Evolutionary conservation across 2,113 vertebrate genomes (phyloP), one percentile per base, ranked within the genome.

Genomic region (Choloepus hoffmanni): DNA sequence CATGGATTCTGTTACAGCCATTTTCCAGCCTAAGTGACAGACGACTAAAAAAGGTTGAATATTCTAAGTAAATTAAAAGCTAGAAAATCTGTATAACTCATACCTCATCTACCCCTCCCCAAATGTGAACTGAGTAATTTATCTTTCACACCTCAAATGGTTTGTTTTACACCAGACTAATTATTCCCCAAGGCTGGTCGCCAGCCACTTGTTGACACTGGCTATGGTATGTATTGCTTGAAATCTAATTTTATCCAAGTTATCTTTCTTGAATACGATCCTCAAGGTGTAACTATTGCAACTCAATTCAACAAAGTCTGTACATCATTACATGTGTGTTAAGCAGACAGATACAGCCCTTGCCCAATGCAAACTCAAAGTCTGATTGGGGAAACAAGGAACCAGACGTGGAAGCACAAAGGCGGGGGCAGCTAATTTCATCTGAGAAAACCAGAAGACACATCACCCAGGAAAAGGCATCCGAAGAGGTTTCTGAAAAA

Each of bases 111-210:
- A 55, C 55, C 62, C 70, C 72, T 26, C 73, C 92, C 55, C 83
- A 92, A 74, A 91, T 30, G 63, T 77, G 74, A 97, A 58, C 82
- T 76, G 50, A 78, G 50, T 84, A 62, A 96, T 92, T 89, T 92
- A 94, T 95, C 93, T 92, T 92, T 86, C 94, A 95, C 60, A 95
- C 86, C 89, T 96, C 91, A 83, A 79, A 92, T 43, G 45, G 82
- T 72, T 91, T 83, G 70, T 95, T 96, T 95, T 92, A 87, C 26
- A 94, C 68, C 58, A 87, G 92, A 89, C 16, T 92, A 92, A 95
- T 85, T 93, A 92, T 63, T 40, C 81, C 76, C 85, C 63, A 84
- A 68, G 45, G 68, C 85, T 83, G 43, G 85, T 74, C 33, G 26
- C 68, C 89, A 91, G 86, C 58, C 83, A 96, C 65, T 91, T 92